Evolutionary conservation across 2,113 vertebrate species (phyloP).

Genomic region (Gallinago media): DNA sequence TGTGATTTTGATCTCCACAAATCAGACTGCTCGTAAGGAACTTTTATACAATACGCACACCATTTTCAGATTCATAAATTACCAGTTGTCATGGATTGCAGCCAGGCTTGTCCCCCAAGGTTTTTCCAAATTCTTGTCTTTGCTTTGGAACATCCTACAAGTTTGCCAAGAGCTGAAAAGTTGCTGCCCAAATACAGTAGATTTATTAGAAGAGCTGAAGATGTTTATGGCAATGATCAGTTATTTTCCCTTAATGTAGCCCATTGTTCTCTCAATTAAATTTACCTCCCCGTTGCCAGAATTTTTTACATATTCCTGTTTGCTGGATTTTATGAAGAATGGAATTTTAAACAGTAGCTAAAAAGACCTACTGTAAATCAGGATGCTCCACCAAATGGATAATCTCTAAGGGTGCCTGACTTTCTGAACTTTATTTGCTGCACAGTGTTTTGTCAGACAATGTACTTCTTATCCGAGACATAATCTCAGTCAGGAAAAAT

Average conservation of each 20-base stretch:
- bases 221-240: background rate
- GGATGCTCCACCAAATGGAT: background rate
- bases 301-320: background rate
- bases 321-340: background rate
- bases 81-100: background rate
- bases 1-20: background rate
- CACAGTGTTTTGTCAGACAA: background rate
- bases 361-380: background rate
- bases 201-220: slow-evolving; percentile 23
- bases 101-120: background rate
- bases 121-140: slow-evolving; percentile 16
- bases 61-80: background rate
- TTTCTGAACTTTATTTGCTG: background rate
- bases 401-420: background rate
- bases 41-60: background rate
- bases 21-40: background rate
- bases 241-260: background rate
- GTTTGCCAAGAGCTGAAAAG: slow-evolving; percentile 27
- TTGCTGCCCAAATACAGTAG: background rate
- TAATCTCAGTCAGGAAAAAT: background rate
- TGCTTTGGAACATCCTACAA: background rate
- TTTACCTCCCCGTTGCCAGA: background rate
- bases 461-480: background rate
- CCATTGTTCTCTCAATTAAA: slow-evolving; percentile 2
- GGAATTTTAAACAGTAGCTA: background rate